Evolutionary conservation across 2,888 invertebrate species (phyloP).

Genomic region (Endomychus coccineus): DNA sequence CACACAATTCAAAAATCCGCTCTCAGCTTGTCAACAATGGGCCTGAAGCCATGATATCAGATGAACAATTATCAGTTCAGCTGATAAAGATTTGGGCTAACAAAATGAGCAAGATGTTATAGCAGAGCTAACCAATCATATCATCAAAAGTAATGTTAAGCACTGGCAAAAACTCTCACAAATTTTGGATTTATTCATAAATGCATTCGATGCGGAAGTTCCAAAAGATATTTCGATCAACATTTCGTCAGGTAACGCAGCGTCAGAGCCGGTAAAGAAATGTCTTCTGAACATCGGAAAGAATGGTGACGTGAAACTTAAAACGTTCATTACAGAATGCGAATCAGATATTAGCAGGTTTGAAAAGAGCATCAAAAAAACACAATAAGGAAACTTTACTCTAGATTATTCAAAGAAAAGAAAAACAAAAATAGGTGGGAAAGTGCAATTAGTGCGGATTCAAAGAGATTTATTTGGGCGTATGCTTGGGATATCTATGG

Average conservation of each 20-base stretch:
- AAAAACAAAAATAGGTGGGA: constrained; percentile 21
- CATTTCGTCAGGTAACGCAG: constrained; percentile 14
- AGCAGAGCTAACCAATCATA: constrained; percentile 21
- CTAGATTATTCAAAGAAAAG: constrained; percentile 19
- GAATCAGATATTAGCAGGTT: constrained; percentile 21
- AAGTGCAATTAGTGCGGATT: constrained; percentile 25
- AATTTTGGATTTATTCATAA: constrained; percentile 20
- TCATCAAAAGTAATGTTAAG: constrained; percentile 20
- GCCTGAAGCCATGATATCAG: constrained; percentile 22
- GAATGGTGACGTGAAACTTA: constrained; percentile 21
- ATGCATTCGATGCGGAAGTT: constrained; percentile 20
- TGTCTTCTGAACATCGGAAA: constrained; percentile 18
- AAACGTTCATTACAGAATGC: constrained; percentile 28
- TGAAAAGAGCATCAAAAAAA: constrained; percentile 25
- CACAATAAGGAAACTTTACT: constrained; percentile 24
- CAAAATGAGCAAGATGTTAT: constrained; percentile 26
- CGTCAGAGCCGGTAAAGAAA: constrained; percentile 11
- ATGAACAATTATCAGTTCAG: constrained; percentile 23
- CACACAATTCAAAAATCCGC: not conserved
- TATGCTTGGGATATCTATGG: constrained; percentile 23
- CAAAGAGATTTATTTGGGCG: constrained; percentile 28
- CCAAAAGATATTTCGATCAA: constrained; percentile 16
- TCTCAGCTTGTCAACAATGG: constrained; percentile 22
- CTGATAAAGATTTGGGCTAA: constrained; percentile 23
- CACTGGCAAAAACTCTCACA: constrained; percentile 18